Percentiles rank a stretch among this genome's conserved stretches.
Evolutionary conservation across 2,113 vertebrate species (phyloP).

Genomic region (Rana temporaria): DNA sequence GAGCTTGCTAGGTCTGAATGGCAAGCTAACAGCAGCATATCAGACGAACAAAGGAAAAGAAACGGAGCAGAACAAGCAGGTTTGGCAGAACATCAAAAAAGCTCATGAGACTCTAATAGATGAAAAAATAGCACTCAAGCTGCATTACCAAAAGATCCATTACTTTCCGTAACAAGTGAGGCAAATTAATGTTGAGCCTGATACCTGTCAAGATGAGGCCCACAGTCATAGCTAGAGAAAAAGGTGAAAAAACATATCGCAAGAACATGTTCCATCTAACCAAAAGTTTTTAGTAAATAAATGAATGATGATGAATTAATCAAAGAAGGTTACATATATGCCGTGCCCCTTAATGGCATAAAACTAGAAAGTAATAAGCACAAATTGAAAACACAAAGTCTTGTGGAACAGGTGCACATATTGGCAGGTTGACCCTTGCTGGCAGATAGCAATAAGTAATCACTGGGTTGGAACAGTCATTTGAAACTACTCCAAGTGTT

Average conservation of each 20-base stretch:
- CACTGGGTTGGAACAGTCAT: constrained; percentile 39
- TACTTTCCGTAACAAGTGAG: constrained; percentile 53
- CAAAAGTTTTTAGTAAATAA: constrained; percentile 5
- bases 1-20: constrained; percentile 56
- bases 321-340: constrained; percentile 20
- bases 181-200: constrained; percentile 53
- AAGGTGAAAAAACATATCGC: neutral
- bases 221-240: constrained; percentile 28
- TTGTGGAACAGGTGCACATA: constrained; percentile 35
- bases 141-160: constrained; percentile 57
- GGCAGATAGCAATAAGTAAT: constrained; percentile 34
- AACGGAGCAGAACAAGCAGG: constrained; percentile 56
- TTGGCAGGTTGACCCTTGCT: constrained; percentile 40
- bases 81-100: constrained; percentile 57
- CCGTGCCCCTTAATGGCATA: constrained; percentile 17
- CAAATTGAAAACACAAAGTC: constrained; percentile 33
- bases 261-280: constrained; percentile 15
- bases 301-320: constrained; percentile 11
- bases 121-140: constrained; percentile 55
- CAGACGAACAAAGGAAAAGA: constrained; percentile 55
- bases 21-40: constrained; percentile 55
- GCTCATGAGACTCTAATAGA: constrained; percentile 55
- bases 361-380: constrained; percentile 30
- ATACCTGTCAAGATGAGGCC: constrained; percentile 49
- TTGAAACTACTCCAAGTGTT: constrained; percentile 33